Evolutionary conservation across 2,113 vertebrate species (phyloP), one percentile per base, ranked within the genome.

Genomic region (Leuciscus idus): DNA sequence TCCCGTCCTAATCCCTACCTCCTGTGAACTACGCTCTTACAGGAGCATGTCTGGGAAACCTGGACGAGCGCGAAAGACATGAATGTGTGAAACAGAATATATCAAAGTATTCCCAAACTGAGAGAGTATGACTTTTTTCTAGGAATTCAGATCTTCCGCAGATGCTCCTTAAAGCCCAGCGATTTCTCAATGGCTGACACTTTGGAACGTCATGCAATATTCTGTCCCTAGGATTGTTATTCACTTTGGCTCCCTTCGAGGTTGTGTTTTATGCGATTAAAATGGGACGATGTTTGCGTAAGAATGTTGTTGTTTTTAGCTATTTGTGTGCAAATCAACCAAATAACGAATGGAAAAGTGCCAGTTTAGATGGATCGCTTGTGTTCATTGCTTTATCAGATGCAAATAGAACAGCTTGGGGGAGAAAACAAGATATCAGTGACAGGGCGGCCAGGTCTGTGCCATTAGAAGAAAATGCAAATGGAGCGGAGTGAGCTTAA

Each of bases 401-500:
- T 94, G 93, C 92, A 95, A 95, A 95, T 93, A 46, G 82, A 82
- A 87, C 73, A 74, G 79, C 77, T 82, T 75, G 64, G 73, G 85
- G 80, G 92, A 91, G 91, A 92, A 94, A 92, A 91, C 91, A 92
- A 94, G 92, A 93, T 91, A 88, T 87, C 91, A 91, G 88, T 93
- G 93, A 91, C 92, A 84, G 28, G 55, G 86, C 85, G 75, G 83
- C 64, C 85, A 87, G 76, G 85, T 87, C 89, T 89, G 87, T 84
- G 90, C 87, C 86, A 89, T 84, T 88, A 92, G 92, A 92, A 90
- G 90, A 91, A 91, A 89, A 94, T 95, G 94, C 93, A 95, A 95
- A 94, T 94, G 88, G 92, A 87, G 74, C 66, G 17, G 87, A 83
- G 87, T 86, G 87, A 90, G 90, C 66, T 75, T 19, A 85, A 90